Evolutionary conservation across 2,888 invertebrate species (phyloP), one percentile per base, ranked within the genome.

Genomic region (Lepas anatifera): DNA sequence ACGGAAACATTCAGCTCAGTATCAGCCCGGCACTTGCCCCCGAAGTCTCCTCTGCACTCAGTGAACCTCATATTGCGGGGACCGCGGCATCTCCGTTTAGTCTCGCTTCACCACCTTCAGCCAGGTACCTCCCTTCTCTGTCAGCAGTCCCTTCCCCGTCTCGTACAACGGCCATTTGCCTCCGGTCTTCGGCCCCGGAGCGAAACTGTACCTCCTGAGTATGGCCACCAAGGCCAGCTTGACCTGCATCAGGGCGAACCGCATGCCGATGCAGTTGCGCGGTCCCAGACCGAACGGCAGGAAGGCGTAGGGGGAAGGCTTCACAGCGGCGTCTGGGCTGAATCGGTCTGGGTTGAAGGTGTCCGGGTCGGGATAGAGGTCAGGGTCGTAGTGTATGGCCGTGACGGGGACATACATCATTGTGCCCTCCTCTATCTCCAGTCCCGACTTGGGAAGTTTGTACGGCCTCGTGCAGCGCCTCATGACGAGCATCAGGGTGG

Each of bases 401-500:
- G 68, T 71, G 7, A 52, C 48, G 18, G 43, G 27, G 18, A 70
- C n/a, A n/a, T 32, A 27, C 37, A 70, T 25, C 35, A 37, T 27
- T 27, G 16, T 16, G 52, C 29, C 43, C n/a, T 13, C 22, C 22
- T 58, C 25, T 18, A 68, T 43, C 7, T 39, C 27, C 11, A 35
- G 18, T 16, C 29, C 52, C 29, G 52, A 29, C 3, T 29, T 29
- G 1, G 52, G 52, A 7, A 52, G 29, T 13, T 16, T 11, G 52
- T 52, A 52, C 2, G 52, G 52, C 8, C 18, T 52, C 3, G 29
- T 29, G 29, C 29, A 27, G 27, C 29, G 16, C 27, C 52, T 27
- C 11, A 6, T 29, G 3, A n/a, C n/a, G n/a, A 52, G 52, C 52
- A 16, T 11, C n/a, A 37, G 13, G 27, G 43, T 25, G 16, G 81